Base-by-base conservation (phyloP, 2,113 vertebrate species). In the Carassius gibelio region DNA sequence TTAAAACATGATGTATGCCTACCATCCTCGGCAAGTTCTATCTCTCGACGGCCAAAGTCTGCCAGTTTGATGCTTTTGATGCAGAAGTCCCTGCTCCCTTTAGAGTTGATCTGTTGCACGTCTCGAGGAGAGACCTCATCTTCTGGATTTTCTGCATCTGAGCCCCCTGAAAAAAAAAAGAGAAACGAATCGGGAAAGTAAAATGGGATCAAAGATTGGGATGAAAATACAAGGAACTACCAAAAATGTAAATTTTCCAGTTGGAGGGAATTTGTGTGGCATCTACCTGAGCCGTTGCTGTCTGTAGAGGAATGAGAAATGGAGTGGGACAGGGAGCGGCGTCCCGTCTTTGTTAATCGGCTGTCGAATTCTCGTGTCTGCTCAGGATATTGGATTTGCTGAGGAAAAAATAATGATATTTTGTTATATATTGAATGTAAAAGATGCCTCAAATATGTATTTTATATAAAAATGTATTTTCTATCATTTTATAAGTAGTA, bases 331-430 rank as follows among this genome's bases (percentile, higher is more conserved):
- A 97, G 91, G 0, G 97, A 96, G 23, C 95, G 96, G 52, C 93
- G 95, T 5, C 93, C 95, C 0, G 96, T 95, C 93, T 96, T 97
- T 4, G 92, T 95, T 0, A 95, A 94, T 75, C 94, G 96, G 85
- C 97, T 96, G 93, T 97, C 97, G 93, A 98, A 98, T 76, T 98
- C 96, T 81, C 96, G 95, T 86, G 96, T 96, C 82, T 97, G 96
- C 89, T 97, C 96, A 50, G 94, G 95, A 88, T 97, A 94, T 78
- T 98, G 97, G 91, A 97, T 97, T 95, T 97, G 95, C 88, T 92
- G 77, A 45, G 77, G n/a, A 74, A 86, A 36, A 17, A 64, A 30
- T 81, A 55, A 11, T 36, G 57, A 59, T n/a, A 36, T 57, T 19
- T 55, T 17, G 8, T 55, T 52, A 7, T 76, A 19, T 52, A 75